These are phyloP conservation scores for Mesorhabditis belari DNA, from an alignment of 2,888 invertebrate genomes.

Conservation along the genomic window DNA sequence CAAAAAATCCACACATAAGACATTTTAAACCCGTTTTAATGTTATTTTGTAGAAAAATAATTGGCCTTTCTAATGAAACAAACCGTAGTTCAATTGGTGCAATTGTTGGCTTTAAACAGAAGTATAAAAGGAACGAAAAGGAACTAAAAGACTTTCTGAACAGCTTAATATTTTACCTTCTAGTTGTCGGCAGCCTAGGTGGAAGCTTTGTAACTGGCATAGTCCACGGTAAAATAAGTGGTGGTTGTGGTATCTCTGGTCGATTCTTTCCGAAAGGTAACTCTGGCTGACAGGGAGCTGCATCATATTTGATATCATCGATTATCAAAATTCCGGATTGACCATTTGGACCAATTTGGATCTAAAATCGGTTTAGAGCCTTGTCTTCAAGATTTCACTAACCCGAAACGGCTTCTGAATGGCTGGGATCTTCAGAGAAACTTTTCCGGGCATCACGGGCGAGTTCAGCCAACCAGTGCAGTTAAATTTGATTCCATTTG, in stretches of 20 bases:
- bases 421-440: conserved; percentile 45
- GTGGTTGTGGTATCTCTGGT: not conserved
- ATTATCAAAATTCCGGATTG: conserved; percentile 41
- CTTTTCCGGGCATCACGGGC: conserved; percentile 48
- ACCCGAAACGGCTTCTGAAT: conserved; percentile 42
- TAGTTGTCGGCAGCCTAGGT: conserved; percentile 4
- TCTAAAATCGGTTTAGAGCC: conserved; percentile 17
- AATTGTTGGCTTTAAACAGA: too few relatives aligned
- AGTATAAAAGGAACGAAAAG: too few relatives aligned
- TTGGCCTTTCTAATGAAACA: too few relatives aligned
- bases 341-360: conserved; percentile 39
- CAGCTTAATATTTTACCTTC: too few relatives aligned
- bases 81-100: too few relatives aligned
- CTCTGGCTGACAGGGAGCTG: conserved; percentile 24
- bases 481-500: conserved; percentile 37
- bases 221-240: not conserved
- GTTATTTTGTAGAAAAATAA: too few relatives aligned
- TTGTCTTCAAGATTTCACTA: not conserved
- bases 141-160: too few relatives aligned
- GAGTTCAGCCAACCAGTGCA: conserved; percentile 49
- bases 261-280: not conserved
- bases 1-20: too few relatives aligned
- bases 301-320: conserved; percentile 48
- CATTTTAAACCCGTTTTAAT: too few relatives aligned
- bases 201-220: conserved; percentile 3